phyloP scores from a whole-genome alignment of 2,888 invertebrate genomes.

The Glaucopsyche alexis region DNA sequence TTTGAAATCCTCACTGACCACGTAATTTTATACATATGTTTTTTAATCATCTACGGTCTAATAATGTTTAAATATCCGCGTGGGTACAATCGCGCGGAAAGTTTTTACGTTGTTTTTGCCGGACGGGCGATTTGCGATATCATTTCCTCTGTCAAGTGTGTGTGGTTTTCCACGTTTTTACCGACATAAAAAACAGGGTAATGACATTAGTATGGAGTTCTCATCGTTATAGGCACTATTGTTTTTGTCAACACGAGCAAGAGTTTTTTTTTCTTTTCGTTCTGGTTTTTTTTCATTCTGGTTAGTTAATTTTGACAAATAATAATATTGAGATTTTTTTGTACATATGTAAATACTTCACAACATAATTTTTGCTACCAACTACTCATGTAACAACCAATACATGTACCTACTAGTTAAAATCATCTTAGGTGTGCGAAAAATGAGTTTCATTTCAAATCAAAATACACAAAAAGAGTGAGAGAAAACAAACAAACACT shows the following conservation, averaged over 20 bases:
- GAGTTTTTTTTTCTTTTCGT: too few species aligned
- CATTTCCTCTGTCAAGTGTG: conserved; percentile 35
- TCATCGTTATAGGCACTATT: background rate
- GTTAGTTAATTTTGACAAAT: background rate
- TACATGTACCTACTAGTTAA: too few species aligned
- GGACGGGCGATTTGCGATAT: conserved; percentile 34
- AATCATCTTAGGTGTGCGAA: too few species aligned
- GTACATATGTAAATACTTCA: background rate
- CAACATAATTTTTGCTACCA: background rate
- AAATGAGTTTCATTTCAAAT: too few species aligned
- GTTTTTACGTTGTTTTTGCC: conserved; percentile 25
- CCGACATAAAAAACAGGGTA: conserved; percentile 24
- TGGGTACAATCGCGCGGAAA: conserved; percentile 6
- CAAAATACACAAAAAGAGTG: background rate
- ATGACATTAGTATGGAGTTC: background rate
- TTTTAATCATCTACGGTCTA: too few species aligned
- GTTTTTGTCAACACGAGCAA: background rate
- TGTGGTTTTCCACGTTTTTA: conserved; percentile 33
- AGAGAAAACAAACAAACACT: background rate
- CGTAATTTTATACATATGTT: too few species aligned
- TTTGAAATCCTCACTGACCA: too few species aligned
- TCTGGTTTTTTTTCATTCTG: background rate
- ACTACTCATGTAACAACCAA: too few species aligned
- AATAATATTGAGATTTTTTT: background rate
- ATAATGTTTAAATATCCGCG: background rate